Conservation (phyloP, 2,797 vertebrate genomes). For the Morus bassanus region DNA sequence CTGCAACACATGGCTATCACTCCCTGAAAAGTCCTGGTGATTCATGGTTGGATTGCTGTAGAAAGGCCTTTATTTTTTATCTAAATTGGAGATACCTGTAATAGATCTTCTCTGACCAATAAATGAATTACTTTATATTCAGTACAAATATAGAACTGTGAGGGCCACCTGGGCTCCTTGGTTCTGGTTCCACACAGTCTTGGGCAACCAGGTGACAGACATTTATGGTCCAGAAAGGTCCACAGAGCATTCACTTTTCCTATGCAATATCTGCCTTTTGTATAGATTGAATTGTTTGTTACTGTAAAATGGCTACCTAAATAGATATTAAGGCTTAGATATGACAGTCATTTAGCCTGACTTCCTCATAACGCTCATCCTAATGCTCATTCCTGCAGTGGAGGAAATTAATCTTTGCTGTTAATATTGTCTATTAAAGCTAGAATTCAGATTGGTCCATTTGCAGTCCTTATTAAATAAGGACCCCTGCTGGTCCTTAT, state of each 20-base stretch:
- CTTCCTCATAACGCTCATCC: slow-evolving; percentile 11
- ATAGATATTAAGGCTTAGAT: neutral
- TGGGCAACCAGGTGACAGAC: neutral
- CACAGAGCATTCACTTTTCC: neutral
- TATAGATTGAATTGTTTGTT: neutral
- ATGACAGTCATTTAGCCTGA: neutral
- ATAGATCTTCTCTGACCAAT: neutral
- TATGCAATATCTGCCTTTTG: neutral
- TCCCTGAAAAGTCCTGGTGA: neutral
- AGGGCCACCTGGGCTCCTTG: neutral
- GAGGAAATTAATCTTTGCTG: slow-evolving; percentile 46
- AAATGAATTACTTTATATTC: neutral
- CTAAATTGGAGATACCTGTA: neutral
- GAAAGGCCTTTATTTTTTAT: neutral
- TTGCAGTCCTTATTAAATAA: slow-evolving; percentile 56
- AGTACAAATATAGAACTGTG: neutral
- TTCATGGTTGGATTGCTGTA: neutral
- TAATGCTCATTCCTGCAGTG: slow-evolving; percentile 6
- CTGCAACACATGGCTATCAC: neutral
- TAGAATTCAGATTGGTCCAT: neutral
- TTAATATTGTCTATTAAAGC: slow-evolving; percentile 42
- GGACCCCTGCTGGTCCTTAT: slow-evolving; percentile 56
- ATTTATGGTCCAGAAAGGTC: neutral
- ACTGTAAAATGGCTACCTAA: neutral
- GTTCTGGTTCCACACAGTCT: neutral